Evolutionary conservation across 2,797 vertebrate species (phyloP), one percentile per base, ranked within the genome.

Genomic region (Notolepis coatsorum): DNA sequence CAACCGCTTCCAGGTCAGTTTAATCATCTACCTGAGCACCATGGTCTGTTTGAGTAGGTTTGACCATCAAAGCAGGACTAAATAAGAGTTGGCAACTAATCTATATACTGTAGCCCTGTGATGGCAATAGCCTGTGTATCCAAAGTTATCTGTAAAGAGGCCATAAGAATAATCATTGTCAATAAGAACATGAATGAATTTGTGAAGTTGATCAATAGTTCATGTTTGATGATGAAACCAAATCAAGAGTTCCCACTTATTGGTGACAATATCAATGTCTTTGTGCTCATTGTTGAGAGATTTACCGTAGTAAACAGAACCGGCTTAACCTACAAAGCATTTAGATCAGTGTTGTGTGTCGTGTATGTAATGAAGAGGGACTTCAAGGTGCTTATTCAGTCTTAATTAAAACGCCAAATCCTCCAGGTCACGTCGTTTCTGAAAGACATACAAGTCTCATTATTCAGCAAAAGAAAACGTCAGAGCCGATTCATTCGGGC

Each of bases 311-410:
- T 15, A 65, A 12, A 30, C 7, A 60, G 6, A 12, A 30, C 24
- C 37, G 13, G 30, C 47, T 33, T 56, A 52, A 31, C 49, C 52
- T 63, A 43, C 17, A 58, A 12, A 61, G 15, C 41, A 51, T 55
- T 59, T 33, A 58, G n/a, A 33, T 56, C 55, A 41, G 23, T 58
- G 43, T 51, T 70, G 21, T 13, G 55, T 39, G 23, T 51, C 52
- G 31, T 67, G 43, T 23, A 3, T 13, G 15, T 17, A 10, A 39
- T 51, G 25, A 54, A 24, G 46, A 72, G 35, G 65, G 43, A 64
- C 35, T 58, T 67, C 17, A 53, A 62, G 41, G 24, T 8, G 61
- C 49, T 15, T 21, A 38, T 57, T 31, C 4, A 18, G 28, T 20
- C 23, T 43, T 2, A n/a, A 17, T 7, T 15, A 48, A 48, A 33